A percentile compares a stretch with the other conserved stretches of the same genome.
These are phyloP conservation scores for Spheniscus mendiculus DNA, from an alignment of 2,113 vertebrate species.

Conservation along the genomic window DNA sequence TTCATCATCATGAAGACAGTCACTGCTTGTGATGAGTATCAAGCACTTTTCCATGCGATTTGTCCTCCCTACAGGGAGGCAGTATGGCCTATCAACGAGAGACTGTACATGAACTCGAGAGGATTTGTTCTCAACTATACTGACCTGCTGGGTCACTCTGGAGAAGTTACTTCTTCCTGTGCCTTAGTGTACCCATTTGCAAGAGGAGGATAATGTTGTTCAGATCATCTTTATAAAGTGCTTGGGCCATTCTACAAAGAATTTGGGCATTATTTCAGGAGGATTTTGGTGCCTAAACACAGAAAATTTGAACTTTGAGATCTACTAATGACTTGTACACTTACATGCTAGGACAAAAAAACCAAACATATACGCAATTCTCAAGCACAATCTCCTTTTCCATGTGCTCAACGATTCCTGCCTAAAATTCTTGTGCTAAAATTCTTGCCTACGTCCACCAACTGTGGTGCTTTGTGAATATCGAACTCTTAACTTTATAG, in stretches of 20 bases:
- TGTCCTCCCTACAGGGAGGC: not conserved
- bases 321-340: not conserved
- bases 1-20: not conserved
- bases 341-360: not conserved
- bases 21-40: slow-evolving; percentile 14
- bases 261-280: not conserved
- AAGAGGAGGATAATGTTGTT: not conserved
- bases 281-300: slow-evolving; percentile 10
- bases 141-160: not conserved
- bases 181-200: not conserved
- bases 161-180: not conserved
- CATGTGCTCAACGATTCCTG: not conserved
- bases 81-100: not conserved
- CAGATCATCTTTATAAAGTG: slow-evolving; percentile 42
- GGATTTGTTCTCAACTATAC: not conserved
- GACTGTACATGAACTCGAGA: not conserved
- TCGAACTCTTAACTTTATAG: not conserved
- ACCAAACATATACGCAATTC: not conserved
- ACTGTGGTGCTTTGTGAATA: not conserved
- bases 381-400: not conserved
- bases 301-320: not conserved
- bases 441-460: not conserved
- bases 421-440: not conserved
- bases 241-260: not conserved
- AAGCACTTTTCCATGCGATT: slow-evolving; percentile 39